phyloP scores from a whole-genome alignment of 2,888 invertebrate species.

The Rhamphomyia laevipes region DNA sequence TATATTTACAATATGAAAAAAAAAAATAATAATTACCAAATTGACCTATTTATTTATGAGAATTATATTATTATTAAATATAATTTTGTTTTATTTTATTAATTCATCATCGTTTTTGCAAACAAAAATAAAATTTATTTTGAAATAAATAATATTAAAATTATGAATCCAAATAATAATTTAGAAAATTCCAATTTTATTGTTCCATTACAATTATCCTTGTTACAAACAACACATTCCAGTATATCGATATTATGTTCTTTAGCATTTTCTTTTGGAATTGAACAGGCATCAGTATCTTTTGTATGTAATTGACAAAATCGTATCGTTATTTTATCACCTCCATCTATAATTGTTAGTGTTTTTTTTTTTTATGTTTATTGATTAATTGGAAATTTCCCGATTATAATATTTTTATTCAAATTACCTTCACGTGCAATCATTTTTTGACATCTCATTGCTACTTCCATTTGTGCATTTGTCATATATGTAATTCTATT shows the following conservation, averaged over 20 bases:
- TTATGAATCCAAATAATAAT: no score
- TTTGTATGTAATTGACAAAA: constrained; percentile 34
- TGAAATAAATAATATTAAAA: no score
- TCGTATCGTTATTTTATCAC: constrained; percentile 24
- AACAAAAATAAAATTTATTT: no score
- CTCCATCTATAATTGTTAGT: not conserved
- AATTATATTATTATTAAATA: no score
- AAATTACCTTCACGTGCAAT: constrained; percentile 33
- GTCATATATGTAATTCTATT: constrained; percentile 35
- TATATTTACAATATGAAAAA: no score
- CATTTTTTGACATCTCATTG: constrained; percentile 38
- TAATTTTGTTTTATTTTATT: no score
- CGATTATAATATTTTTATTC: not conserved
- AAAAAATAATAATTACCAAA: no score
- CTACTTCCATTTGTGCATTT: constrained; percentile 7
- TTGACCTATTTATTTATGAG: no score
- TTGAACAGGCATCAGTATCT: constrained; percentile 31
- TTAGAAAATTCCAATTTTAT: not conserved
- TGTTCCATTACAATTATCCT: constrained; percentile 30
- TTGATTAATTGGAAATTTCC: no score
- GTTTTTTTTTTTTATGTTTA: no score
- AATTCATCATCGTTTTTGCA: no score
- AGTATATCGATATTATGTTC: constrained; percentile 15
- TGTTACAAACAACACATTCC: constrained; percentile 30
- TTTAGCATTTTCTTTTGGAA: constrained; percentile 23